Conservation (phyloP, 2,888 invertebrate genomes). For the Hemistola chrysoprasaria region DNA sequence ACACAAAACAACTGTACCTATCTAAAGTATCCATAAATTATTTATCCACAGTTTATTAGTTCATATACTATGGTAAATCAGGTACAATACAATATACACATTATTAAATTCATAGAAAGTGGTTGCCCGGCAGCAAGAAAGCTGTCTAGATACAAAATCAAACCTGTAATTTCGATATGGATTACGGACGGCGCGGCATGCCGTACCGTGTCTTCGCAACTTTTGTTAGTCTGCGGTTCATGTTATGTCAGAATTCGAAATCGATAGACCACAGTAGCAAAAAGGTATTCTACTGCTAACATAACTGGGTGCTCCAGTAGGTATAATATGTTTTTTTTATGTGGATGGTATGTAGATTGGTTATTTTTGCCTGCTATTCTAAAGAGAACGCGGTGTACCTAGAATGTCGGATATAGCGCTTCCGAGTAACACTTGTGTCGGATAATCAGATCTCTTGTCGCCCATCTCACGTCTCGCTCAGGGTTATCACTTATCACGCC, state of each 20-base stretch:
- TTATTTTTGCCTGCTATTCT: constrained; percentile 8
- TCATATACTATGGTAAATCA: constrained; percentile 50
- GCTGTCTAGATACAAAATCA: constrained; percentile 46
- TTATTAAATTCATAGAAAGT: constrained; percentile 20
- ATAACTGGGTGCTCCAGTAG: no score
- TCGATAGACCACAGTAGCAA: no score
- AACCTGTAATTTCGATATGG: constrained; percentile 68
- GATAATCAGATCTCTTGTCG: constrained; percentile 69
- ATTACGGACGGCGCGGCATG: constrained; percentile 43
- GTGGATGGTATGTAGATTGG: no score
- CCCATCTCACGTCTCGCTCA: constrained; percentile 35
- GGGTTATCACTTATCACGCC: constrained; percentile 22
- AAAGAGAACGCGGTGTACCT: constrained; percentile 59
- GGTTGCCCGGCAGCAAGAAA: constrained; percentile 15
- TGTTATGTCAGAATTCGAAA: no score
- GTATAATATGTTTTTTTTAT: no score
- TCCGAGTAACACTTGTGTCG: constrained; percentile 72
- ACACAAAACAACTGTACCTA: no score
- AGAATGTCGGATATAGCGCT: constrained; percentile 76
- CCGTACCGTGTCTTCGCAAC: constrained; percentile 7
- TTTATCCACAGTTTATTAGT: no score
- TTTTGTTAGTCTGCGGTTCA: no score
- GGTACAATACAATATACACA: constrained; percentile 37
- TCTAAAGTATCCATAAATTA: no score
- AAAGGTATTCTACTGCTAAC: no score